Base-by-base conservation (phyloP, 2,113 vertebrate species). In the Eonycteris spelaea region DNA sequence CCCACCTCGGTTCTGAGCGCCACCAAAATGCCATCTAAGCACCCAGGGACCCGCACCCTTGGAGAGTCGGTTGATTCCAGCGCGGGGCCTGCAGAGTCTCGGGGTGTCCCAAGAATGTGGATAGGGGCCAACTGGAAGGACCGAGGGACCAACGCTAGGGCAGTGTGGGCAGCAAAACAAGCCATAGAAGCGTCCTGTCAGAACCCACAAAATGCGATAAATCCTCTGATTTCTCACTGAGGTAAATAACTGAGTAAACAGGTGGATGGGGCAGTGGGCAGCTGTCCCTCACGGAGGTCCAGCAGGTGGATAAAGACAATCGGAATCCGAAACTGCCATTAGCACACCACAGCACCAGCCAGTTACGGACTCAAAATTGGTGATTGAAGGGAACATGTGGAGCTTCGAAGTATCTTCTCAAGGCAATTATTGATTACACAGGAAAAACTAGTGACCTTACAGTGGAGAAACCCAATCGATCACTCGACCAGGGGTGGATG, bases 401-500 rank as follows among this genome's bases (percentile, higher is more conserved):
- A 30, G 14, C 14, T 28, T 45, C 85, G 35, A 26, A 94, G 21
- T 30, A 5, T 35, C 35, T 82, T 10, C 22, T 35, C 55, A 30
- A 16, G 26, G n/a, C 11, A 11, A 7, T 61, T n/a, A 19, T 1
- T 40, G 61, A 40, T 4, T 8, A 51, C 55, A 26, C 15, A 22
- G 40, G n/a, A 30, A 6, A 40, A 38, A 21, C 15, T 1, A 7
- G 40, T 13, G 7, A 33, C 16, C 53, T 19, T 2, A 12, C 43
- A 2, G 2, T 2, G 26, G 30, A 53, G 61, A 53, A 48, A 30
- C 9, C 1, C 16, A 53, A 30, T 1, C 24, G 35, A 4, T 15
- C 2, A 1, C 51, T 7, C 9, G 0, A 14, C 33, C 68, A 40
- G 12, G 0, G 55, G 14, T 28, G 12, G 3, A 24, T 5, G 7